phyloP scores from a whole-genome alignment of 2,888 invertebrate genomes.

The Drosophila atroscutellata region DNA sequence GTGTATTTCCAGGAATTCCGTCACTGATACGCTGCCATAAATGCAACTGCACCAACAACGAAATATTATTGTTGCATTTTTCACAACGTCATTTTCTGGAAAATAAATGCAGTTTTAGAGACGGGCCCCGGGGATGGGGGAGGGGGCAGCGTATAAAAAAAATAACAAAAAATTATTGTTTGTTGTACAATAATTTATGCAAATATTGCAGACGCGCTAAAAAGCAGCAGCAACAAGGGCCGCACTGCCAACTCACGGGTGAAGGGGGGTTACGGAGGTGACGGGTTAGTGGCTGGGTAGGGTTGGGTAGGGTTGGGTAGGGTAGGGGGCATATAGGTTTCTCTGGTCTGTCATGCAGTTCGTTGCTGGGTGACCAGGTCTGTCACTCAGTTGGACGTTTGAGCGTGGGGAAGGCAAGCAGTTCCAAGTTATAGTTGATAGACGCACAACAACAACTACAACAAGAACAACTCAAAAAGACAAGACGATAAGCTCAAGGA shows the following conservation, averaged over 20 bases:
- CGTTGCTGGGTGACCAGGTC: background rate
- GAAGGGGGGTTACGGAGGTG: background rate
- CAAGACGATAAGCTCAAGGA: background rate
- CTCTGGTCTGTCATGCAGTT: slow-evolving; percentile 2
- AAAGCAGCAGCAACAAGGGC: slow-evolving; percentile 31
- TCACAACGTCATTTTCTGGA: slow-evolving; percentile 78
- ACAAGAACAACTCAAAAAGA: background rate
- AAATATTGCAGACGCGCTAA: slow-evolving; percentile 76
- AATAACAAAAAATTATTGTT: slow-evolving; percentile 50
- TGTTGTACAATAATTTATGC: slow-evolving; percentile 79
- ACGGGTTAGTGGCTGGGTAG: background rate
- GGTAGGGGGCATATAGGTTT: background rate
- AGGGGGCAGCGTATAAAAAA: slow-evolving; percentile 3
- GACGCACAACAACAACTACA: background rate
- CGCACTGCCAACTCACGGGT: background rate
- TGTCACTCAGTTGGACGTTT: background rate
- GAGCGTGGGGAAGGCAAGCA: background rate
- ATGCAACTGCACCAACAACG: slow-evolving; percentile 26
- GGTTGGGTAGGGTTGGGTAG: background rate
- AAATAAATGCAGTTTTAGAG: slow-evolving; percentile 58
- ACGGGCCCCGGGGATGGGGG: background rate
- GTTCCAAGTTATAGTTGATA: background rate
- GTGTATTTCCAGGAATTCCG: slow-evolving; percentile 83
- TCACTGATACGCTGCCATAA: slow-evolving; percentile 70
- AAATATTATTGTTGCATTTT: slow-evolving; percentile 73